phyloP scores from a whole-genome alignment of 2,888 invertebrate genomes.

The Dicranocentrus wangi region DNA sequence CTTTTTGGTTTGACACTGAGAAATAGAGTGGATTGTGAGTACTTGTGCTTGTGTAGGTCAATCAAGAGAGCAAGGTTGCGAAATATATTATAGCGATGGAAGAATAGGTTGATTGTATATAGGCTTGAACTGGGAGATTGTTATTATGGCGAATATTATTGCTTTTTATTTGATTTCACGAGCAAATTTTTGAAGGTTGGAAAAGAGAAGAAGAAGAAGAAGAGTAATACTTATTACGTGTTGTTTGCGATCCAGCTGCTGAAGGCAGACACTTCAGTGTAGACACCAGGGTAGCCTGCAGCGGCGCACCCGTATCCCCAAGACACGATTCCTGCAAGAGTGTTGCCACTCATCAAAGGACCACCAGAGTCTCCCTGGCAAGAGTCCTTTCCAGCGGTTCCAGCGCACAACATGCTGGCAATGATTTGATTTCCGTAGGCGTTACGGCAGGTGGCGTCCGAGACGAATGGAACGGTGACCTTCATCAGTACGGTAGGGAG shows the following conservation, averaged over 20 bases:
- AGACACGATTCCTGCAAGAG: slow-evolving; percentile 41
- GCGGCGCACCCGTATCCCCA: slow-evolving; percentile 1
- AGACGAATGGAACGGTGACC: slow-evolving; percentile 70
- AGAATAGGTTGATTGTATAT: too few relatives aligned
- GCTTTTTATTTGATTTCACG: too few relatives aligned
- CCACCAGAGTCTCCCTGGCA: slow-evolving; percentile 69
- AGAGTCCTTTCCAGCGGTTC: slow-evolving; percentile 56
- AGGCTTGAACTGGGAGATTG: too few relatives aligned
- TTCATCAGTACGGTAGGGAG: slow-evolving; percentile 65
- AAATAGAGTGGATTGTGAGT: too few relatives aligned
- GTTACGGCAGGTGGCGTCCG: slow-evolving; percentile 63
- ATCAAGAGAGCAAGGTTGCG: too few relatives aligned
- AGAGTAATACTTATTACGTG: slow-evolving; percentile 29
- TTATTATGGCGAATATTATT: too few relatives aligned
- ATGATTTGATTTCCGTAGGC: slow-evolving; percentile 63
- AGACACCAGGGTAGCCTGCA: slow-evolving; percentile 54
- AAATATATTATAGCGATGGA: too few relatives aligned
- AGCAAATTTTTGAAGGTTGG: too few relatives aligned
- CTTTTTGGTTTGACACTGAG: too few relatives aligned
- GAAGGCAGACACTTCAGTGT: slow-evolving; percentile 66
- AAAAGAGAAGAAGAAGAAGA: too few relatives aligned
- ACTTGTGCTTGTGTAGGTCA: too few relatives aligned
- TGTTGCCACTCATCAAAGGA: slow-evolving; percentile 52
- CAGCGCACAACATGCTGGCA: slow-evolving; percentile 58
- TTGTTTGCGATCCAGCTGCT: slow-evolving; percentile 61